phyloP scores from a whole-genome alignment of 2,888 invertebrate genomes.

The Adineta ricciae region DNA sequence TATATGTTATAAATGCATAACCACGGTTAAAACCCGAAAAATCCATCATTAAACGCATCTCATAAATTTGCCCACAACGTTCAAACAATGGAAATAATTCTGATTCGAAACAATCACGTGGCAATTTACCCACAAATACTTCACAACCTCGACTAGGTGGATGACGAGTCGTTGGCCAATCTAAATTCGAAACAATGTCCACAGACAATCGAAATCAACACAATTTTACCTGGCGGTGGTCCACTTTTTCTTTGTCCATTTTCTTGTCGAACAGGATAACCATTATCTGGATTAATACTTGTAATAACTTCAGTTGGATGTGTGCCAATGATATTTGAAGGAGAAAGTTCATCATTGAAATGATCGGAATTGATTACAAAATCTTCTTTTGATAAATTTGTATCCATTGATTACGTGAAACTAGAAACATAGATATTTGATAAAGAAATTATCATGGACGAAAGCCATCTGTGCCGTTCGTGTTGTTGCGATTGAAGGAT shows the following conservation, averaged over 20 bases:
- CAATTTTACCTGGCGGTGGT: conserved; percentile 56
- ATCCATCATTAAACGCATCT: conserved; percentile 61
- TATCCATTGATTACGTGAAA: background rate
- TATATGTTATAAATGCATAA: conserved; percentile 66
- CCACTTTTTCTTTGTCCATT: conserved; percentile 68
- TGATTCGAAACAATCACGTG: conserved; percentile 67
- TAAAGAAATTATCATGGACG: background rate
- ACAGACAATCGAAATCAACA: no score
- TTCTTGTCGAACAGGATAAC: conserved; percentile 58
- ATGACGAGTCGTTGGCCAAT: conserved; percentile 30
- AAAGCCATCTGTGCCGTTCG: background rate
- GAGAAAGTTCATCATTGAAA: background rate
- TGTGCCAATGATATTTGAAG: background rate
- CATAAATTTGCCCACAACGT: conserved; percentile 60
- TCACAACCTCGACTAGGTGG: conserved; percentile 64
- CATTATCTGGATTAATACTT: conserved; percentile 35
- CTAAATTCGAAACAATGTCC: conserved; percentile 34
- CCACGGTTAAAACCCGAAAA: conserved; percentile 68
- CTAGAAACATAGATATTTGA: background rate
- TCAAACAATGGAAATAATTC: conserved; percentile 64
- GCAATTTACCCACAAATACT: conserved; percentile 62
- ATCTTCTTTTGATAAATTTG: no score
- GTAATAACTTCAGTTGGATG: conserved; percentile 14
- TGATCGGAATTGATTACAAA: background rate
- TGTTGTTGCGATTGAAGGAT: background rate